phyloP scores from a whole-genome alignment of 2,113 vertebrate genomes.

The Cryptoleucopteryx plumbea region DNA sequence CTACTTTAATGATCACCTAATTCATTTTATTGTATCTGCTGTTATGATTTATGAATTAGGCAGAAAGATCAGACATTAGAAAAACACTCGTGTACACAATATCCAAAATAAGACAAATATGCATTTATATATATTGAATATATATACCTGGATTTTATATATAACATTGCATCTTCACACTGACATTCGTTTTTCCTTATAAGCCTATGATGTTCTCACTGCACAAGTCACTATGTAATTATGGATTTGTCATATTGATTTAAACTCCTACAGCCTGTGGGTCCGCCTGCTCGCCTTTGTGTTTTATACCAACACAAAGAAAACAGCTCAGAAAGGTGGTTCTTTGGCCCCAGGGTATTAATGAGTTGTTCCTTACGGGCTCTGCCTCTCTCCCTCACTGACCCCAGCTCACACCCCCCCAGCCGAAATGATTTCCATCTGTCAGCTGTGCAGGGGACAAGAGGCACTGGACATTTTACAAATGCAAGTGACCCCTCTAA shows the following conservation, averaged over 20 bases:
- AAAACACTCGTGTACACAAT: background rate
- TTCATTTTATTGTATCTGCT: slow-evolving; percentile 17
- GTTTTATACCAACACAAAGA: background rate
- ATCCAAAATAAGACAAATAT: background rate
- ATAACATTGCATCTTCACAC: background rate
- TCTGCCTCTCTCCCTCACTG: background rate
- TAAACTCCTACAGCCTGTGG: background rate
- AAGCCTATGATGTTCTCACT: background rate
- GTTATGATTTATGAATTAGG: slow-evolving; percentile 54
- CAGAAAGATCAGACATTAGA: background rate
- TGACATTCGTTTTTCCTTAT: background rate
- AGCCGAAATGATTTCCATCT: slow-evolving; percentile 49
- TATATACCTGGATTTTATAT: background rate
- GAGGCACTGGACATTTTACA: background rate
- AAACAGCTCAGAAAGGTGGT: background rate
- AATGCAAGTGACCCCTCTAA: background rate
- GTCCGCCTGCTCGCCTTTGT: background rate
- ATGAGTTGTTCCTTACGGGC: background rate
- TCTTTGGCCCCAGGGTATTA: background rate
- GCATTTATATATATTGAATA: background rate
- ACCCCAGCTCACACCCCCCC: background rate
- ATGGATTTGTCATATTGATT: slow-evolving; percentile 59
- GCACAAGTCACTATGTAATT: background rate
- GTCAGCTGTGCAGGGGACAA: background rate
- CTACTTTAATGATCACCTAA: slow-evolving; percentile 48